A percentile compares a stretch with the other conserved stretches of the same genome.
Evolutionary conservation across 92 coral and sea anemone genomes (phyloP).

Genomic region (Pocillopora meandrina): DNA sequence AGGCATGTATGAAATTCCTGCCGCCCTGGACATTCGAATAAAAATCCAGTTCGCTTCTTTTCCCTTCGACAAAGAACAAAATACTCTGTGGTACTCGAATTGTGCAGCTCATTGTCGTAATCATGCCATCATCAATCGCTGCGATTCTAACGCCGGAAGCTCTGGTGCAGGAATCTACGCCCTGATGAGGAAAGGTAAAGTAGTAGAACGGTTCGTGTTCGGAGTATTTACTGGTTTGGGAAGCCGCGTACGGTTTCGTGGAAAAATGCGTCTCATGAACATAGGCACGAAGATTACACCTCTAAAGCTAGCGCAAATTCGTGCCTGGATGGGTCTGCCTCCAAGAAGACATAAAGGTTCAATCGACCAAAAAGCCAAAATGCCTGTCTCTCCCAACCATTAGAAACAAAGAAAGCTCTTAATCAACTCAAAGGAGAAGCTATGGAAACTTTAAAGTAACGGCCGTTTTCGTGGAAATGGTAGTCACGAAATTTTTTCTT

Average conservation of each 20-base stretch:
- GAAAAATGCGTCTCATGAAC: slow-evolving; percentile 47
- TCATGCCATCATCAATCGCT: slow-evolving; percentile 56
- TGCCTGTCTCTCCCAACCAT: neutral
- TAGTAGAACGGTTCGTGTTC: slow-evolving; percentile 45
- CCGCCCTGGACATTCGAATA: neutral
- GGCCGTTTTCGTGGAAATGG: too few relatives aligned
- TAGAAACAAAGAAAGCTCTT: neutral
- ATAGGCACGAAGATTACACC: slow-evolving; percentile 71
- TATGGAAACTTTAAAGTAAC: too few relatives aligned
- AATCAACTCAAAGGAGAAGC: slow-evolving; percentile 1
- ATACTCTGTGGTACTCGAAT: slow-evolving; percentile 63
- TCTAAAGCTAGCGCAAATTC: slow-evolving; percentile 65
- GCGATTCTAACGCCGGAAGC: slow-evolving; percentile 64
- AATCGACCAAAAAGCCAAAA: neutral
- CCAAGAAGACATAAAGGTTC: neutral
- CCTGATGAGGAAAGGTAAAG: slow-evolving; percentile 11
- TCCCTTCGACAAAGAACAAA: slow-evolving; percentile 58
- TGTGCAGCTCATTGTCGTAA: slow-evolving; percentile 42
- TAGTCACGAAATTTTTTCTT: too few relatives aligned
- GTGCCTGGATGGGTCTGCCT: slow-evolving; percentile 49
- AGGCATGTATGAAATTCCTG: slow-evolving; percentile 32
- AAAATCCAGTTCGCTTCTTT: slow-evolving; percentile 59
- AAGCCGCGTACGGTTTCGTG: slow-evolving; percentile 39
- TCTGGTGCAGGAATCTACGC: slow-evolving; percentile 72
- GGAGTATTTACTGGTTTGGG: slow-evolving; percentile 79